A percentile compares a stretch with the other conserved stretches of the same genome.
These are phyloP conservation scores for Glaucomys volans DNA, from an alignment of 2,113 vertebrate species.

Conservation along the genomic window DNA sequence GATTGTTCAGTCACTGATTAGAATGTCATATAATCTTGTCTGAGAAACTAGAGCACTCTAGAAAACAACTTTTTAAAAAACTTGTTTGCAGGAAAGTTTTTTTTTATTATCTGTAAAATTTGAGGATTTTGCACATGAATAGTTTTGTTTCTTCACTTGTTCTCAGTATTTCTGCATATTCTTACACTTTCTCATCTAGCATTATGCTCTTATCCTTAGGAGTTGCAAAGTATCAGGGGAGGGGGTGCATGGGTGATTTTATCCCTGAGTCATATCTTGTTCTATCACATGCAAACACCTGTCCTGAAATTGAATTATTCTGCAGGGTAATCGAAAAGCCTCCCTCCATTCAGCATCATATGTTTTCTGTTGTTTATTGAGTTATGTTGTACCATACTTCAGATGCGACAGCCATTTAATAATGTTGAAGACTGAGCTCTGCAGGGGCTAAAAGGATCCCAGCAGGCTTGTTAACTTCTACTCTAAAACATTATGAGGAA, in stretches of 20 bases:
- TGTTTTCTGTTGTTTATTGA: constrained; percentile 84
- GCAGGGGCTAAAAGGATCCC: constrained; percentile 89
- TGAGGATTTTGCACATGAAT: background rate
- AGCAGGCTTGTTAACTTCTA: constrained; percentile 90
- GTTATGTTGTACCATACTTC: constrained; percentile 85
- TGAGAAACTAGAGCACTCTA: background rate
- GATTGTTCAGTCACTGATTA: background rate
- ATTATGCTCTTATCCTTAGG: background rate
- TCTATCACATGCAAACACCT: constrained; percentile 82
- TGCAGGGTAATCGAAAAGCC: constrained; percentile 72
- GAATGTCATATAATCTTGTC: background rate
- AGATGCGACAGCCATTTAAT: constrained; percentile 88
- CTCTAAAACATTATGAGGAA: constrained; percentile 87
- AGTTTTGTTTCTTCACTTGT: background rate
- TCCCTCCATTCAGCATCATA: constrained; percentile 79
- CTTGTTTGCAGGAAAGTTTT: background rate
- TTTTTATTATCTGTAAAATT: background rate
- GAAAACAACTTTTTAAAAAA: constrained; percentile 24
- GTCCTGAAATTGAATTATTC: constrained; percentile 84
- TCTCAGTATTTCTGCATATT: background rate
- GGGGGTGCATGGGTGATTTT: background rate
- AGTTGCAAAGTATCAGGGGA: background rate
- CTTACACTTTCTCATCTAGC: background rate
- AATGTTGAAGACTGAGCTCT: constrained; percentile 88
- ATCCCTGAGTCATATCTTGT: constrained; percentile 53